phyloP scores from a whole-genome alignment of 2,888 invertebrate genomes.

The Aromia moschata region DNA sequence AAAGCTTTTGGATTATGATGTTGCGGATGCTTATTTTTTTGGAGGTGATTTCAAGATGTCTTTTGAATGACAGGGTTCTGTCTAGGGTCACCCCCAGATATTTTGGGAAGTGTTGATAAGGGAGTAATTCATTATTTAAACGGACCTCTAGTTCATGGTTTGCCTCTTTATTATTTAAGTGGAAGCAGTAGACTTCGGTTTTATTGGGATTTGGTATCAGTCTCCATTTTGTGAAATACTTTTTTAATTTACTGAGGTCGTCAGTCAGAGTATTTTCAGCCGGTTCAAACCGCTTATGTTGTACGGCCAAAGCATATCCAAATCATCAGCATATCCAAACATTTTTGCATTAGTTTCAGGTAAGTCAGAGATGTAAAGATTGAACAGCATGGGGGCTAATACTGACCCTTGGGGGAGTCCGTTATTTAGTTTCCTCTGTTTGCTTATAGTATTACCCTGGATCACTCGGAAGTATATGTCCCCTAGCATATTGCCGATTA shows the following conservation, averaged over 20 bases:
- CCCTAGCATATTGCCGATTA: constrained; percentile 32
- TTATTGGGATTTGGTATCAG: background rate
- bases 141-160: no score
- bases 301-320: background rate
- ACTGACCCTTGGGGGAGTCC: constrained; percentile 36
- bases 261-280: background rate
- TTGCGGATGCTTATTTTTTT: no score
- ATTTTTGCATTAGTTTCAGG: constrained; percentile 17
- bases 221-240: background rate
- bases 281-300: background rate
- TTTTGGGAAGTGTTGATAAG: no score
- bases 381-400: constrained; percentile 32
- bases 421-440: constrained; percentile 27
- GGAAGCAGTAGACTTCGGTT: background rate
- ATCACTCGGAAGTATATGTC: constrained; percentile 30
- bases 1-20: no score
- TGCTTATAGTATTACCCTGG: constrained; percentile 20
- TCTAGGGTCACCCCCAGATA: no score
- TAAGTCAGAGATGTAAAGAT: constrained; percentile 21
- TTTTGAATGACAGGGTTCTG: no score
- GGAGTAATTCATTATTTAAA: no score
- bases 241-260: background rate
- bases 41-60: no score
- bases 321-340: constrained; percentile 28
- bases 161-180: background rate